Percentiles rank a stretch among this genome's conserved stretches.
Conservation (phyloP, 2,797 vertebrate species). For the Callimico goeldii region DNA sequence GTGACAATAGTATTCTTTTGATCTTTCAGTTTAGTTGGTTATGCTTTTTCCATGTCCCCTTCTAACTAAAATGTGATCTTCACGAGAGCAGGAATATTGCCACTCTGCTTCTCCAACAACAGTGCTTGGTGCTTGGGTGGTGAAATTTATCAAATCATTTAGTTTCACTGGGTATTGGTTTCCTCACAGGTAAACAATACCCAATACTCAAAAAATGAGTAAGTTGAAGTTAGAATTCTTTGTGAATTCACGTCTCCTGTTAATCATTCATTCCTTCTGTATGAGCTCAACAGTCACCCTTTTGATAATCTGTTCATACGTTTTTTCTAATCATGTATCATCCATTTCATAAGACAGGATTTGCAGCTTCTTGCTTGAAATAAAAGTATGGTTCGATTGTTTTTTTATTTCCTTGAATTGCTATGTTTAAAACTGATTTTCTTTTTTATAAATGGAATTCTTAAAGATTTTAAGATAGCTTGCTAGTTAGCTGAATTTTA, state of each 20-base stretch:
- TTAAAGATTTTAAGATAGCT: slow-evolving; percentile 3
- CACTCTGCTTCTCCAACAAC: neutral
- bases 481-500: neutral
- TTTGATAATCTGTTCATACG: neutral
- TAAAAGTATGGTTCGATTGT: neutral
- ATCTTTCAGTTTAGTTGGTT: neutral
- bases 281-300: neutral
- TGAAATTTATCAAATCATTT: neutral
- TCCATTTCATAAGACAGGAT: neutral
- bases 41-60: neutral
- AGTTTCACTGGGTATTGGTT: neutral
- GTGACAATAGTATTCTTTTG: neutral
- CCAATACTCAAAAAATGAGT: neutral
- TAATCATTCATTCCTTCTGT: neutral
- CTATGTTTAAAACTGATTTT: neutral
- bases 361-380: slow-evolving; percentile 20
- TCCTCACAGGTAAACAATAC: neutral
- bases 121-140: neutral
- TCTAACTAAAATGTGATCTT: neutral
- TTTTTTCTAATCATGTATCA: neutral
- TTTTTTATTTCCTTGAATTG: neutral
- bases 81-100: neutral
- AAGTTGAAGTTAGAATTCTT: neutral
- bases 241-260: neutral
- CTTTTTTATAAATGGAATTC: neutral